phyloP scores from a whole-genome alignment of 2,888 invertebrate species.

The Tinea pellionella region DNA sequence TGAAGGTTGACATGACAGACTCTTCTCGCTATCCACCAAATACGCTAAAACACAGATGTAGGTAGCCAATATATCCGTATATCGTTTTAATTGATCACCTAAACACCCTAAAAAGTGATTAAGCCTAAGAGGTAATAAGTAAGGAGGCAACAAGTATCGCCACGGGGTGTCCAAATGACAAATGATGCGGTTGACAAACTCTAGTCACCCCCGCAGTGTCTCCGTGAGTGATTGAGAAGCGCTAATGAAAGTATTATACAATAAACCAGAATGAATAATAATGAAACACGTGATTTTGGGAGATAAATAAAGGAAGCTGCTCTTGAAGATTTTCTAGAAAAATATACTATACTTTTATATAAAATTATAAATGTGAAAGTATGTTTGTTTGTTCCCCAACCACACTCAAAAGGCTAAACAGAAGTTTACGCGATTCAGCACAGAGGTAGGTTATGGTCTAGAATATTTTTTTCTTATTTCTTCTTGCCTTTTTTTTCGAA shows the following conservation, averaged over 20 bases:
- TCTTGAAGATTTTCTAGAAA: background rate
- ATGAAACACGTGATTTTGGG: background rate
- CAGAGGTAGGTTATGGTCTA: too few species aligned
- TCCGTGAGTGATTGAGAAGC: background rate
- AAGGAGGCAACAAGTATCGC: background rate
- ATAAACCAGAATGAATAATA: background rate
- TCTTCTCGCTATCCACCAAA: too few species aligned
- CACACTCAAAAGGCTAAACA: too few species aligned
- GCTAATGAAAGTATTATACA: conserved; percentile 10
- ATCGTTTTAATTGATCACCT: background rate
- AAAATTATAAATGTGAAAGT: too few species aligned
- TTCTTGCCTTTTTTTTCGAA: too few species aligned
- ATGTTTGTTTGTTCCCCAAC: too few species aligned
- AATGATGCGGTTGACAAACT: background rate
- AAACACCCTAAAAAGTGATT: background rate
- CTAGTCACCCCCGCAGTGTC: conserved; percentile 4
- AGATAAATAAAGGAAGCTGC: background rate
- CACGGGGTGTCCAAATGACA: background rate
- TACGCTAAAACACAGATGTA: background rate
- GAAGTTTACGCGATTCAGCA: too few species aligned
- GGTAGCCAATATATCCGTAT: background rate
- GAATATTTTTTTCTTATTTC: too few species aligned
- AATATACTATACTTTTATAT: too few species aligned
- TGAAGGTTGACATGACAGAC: too few species aligned
- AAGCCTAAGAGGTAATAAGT: background rate